Conservation (phyloP, 1,140 invertebrate genomes). For the Mactra quadrangularis region DNA sequence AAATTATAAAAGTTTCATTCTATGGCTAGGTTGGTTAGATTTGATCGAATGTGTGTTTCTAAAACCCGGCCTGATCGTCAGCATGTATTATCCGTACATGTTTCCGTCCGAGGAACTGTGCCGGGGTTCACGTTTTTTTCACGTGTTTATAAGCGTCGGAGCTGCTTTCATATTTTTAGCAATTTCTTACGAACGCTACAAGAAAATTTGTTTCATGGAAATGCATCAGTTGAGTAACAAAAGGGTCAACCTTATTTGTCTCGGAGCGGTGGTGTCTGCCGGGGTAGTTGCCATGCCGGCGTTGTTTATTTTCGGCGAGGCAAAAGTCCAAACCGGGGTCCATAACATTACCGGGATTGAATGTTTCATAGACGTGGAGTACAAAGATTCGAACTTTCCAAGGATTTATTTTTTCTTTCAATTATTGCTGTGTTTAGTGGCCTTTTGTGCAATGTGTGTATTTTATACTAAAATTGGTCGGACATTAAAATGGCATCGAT, state of each 20-base stretch:
- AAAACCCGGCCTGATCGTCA: slow-evolving; percentile 31
- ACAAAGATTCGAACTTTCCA: slow-evolving; percentile 17
- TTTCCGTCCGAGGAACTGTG: slow-evolving; percentile 35
- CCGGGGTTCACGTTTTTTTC: slow-evolving; percentile 6
- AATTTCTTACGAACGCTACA: slow-evolving; percentile 42
- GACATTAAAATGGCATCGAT: slow-evolving; percentile 1
- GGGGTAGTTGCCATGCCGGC: slow-evolving; percentile 33
- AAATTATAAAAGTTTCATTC: slow-evolving; percentile 37
- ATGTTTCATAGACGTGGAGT: slow-evolving; percentile 46
- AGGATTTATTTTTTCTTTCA: slow-evolving; percentile 29
- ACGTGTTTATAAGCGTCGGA: slow-evolving; percentile 33
- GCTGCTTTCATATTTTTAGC: slow-evolving; percentile 35
- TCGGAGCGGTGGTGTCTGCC: not conserved
- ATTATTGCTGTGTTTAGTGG: slow-evolving; percentile 5
- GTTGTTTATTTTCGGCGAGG: slow-evolving; percentile 18
- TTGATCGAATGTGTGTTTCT: slow-evolving; percentile 24
- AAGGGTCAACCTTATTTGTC: slow-evolving; percentile 30
- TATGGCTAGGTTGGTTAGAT: slow-evolving; percentile 41
- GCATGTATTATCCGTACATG: slow-evolving; percentile 51
- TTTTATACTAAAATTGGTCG: slow-evolving; percentile 40
- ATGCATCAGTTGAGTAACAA: slow-evolving; percentile 2
- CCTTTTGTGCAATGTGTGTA: not conserved
- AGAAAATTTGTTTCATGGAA: slow-evolving; percentile 20
- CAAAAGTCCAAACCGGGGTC: slow-evolving; percentile 34
- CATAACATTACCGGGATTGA: slow-evolving; percentile 41